Evolutionary conservation across 2,797 vertebrate genomes (phyloP), one percentile per base, ranked within the genome.

Genomic region (Urocyon cinereoargenteus): DNA sequence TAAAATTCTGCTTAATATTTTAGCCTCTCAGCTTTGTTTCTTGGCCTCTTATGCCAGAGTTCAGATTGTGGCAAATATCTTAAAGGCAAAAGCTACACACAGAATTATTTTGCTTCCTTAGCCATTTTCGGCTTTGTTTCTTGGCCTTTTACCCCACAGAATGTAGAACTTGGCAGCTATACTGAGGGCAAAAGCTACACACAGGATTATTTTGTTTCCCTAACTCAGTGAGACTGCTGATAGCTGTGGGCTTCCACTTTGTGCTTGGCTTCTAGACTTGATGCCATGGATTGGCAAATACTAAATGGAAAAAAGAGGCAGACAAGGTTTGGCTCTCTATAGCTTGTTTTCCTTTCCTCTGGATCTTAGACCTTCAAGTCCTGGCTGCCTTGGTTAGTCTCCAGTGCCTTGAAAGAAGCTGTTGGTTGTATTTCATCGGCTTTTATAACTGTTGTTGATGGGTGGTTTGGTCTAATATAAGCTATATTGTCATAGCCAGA

Each of bases 1-100:
- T 51, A 73, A 90, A 90, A 45, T 40, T 72, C 22, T 93, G 73
- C 9, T 95, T 82, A 90, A 31, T 40, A 85, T 1, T 72, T 28
- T 36, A n/a, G 57, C 83, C 5, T 91, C 49, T 90, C 18, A 90
- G 90, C 53, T 66, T 89, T 26, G 31, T 78, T 86, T 96, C 73
- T 68, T 68, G 21, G 83, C 31, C 51, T 66, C 57, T 75, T 45
- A 93, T 45, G 40, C 40, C 40, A 45, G 40, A 45, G 40, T 45
- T 45, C 40, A 45, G 40, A 45, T 45, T 45, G 40, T 45, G 40
- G 40, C 40, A 40, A 40, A 40, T 40, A 40, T 5, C 40, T 40
- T 40, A 40, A 40, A 40, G 40, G 40, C 40, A 45, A 45, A 45
- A 45, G 40, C 40, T 7, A 45, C 40, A 45, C 40, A 45, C 40